A percentile compares a stretch with the other conserved stretches of the same genome.
Conservation (phyloP, 1,140 invertebrate genomes). For the Saccostrea cuccullata region DNA sequence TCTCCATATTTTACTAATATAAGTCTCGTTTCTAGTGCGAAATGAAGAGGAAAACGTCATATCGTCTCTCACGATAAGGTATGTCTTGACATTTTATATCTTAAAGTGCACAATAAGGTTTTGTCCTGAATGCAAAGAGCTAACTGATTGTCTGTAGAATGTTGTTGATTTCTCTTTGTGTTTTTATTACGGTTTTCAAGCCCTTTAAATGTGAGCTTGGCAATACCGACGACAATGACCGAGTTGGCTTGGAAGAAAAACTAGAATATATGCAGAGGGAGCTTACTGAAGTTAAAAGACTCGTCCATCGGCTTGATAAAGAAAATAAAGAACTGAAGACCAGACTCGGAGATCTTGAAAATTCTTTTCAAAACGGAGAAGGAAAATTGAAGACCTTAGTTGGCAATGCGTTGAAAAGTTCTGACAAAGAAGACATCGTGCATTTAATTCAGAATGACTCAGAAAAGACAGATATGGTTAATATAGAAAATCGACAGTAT, state of each 20-base stretch:
- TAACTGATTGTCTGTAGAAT: too few relatives aligned
- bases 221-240: too few relatives aligned
- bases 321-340: neutral
- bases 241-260: neutral
- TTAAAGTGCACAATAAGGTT: too few relatives aligned
- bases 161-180: too few relatives aligned
- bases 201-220: too few relatives aligned
- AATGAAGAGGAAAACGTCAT: too few relatives aligned
- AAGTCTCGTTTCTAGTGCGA: too few relatives aligned
- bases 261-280: neutral
- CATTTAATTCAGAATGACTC: neutral
- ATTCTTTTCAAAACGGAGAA: neutral
- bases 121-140: too few relatives aligned
- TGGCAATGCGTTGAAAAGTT: neutral
- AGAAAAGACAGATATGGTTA: neutral
- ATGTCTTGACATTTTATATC: too few relatives aligned
- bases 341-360: neutral
- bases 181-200: too few relatives aligned
- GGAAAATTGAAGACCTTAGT: neutral
- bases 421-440: neutral
- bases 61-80: too few relatives aligned
- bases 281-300: neutral
- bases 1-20: too few relatives aligned
- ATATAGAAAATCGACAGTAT: neutral
- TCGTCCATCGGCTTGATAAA: neutral